A percentile compares a stretch with the other conserved stretches of the same genome.
phyloP scores from a whole-genome alignment of 2,113 vertebrate genomes.

The Mesoclemmys tuberculata region DNA sequence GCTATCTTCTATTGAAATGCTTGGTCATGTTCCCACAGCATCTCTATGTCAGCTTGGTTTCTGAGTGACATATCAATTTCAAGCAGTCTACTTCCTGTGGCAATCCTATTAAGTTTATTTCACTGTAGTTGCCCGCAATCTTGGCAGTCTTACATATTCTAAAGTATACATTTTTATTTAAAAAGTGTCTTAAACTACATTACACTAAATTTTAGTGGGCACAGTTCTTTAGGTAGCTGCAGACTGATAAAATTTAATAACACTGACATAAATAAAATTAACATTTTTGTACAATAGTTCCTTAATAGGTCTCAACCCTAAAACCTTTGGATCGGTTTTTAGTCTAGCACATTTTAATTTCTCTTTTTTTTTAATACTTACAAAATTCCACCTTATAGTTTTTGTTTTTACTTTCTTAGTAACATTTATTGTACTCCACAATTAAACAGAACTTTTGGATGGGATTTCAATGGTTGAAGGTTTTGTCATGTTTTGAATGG shows the following conservation, averaged over 20 bases:
- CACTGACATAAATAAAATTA: background rate
- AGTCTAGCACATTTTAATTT: background rate
- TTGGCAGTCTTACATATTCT: background rate
- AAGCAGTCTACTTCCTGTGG: background rate
- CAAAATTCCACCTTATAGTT: background rate
- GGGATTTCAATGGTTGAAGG: background rate
- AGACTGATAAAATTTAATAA: background rate
- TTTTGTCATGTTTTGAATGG: background rate
- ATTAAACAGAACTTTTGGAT: background rate
- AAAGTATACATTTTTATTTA: background rate
- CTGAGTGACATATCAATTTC: background rate
- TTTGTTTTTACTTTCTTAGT: background rate
- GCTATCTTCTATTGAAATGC: background rate
- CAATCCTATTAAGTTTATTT: background rate
- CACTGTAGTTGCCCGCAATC: background rate
- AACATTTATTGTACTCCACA: background rate
- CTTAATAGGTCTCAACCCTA: background rate
- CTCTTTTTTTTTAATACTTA: background rate
- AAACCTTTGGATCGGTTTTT: background rate
- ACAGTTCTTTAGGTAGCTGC: background rate
- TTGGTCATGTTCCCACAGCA: background rate
- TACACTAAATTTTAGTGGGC: background rate
- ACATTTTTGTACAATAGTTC: background rate
- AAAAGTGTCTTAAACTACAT: background rate
- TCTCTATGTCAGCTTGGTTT: background rate